Evolutionary conservation across 2,113 vertebrate genomes (phyloP).

Genomic region (Laticauda laticaudata): DNA sequence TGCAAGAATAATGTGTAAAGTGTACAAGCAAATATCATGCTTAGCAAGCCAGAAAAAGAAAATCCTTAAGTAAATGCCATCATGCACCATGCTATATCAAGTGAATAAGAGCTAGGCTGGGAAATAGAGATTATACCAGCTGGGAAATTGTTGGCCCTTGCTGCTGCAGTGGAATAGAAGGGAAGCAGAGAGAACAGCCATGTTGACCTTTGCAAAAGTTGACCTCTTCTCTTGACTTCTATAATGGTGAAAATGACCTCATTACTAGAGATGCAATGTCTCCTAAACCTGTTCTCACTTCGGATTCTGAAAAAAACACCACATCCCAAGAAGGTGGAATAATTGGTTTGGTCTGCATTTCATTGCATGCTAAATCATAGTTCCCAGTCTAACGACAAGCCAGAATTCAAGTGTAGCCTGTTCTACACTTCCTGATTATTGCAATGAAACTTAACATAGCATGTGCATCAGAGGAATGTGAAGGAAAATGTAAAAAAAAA

Average conservation of each 20-base stretch:
- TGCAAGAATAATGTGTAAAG: neutral
- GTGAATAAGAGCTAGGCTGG: neutral
- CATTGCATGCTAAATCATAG: neutral
- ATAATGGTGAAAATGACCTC: neutral
- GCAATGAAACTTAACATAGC: neutral
- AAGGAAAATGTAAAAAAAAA: neutral
- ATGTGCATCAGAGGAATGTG: neutral
- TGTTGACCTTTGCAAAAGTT: constrained; percentile 3
- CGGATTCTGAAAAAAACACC: neutral
- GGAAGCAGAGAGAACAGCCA: neutral
- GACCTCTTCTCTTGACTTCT: neutral
- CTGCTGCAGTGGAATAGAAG: neutral
- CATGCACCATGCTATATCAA: neutral
- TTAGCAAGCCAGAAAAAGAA: neutral
- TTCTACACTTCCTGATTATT: neutral
- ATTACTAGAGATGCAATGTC: neutral
- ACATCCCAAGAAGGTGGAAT: neutral
- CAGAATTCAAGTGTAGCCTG: neutral
- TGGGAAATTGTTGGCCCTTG: neutral
- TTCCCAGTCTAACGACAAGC: neutral
- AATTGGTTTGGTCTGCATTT: neutral
- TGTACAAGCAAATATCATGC: neutral
- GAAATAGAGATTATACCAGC: neutral
- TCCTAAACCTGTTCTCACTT: neutral
- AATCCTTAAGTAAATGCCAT: constrained; percentile 1